Evolutionary conservation across 2,888 invertebrate genomes (phyloP).

Genomic region (Scotopteryx bipunctaria): DNA sequence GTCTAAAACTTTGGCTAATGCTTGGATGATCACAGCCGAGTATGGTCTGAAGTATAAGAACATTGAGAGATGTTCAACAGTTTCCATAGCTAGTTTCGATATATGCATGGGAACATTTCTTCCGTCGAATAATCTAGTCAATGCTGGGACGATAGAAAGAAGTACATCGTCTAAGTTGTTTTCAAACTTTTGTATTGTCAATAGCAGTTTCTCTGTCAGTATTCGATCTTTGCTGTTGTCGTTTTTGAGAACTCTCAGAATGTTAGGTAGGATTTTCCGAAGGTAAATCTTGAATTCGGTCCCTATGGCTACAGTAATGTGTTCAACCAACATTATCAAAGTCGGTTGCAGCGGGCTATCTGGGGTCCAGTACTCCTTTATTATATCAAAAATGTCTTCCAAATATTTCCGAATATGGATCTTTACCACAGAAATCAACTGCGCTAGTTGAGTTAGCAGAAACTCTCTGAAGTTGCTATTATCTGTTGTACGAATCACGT

Average conservation of each 20-base stretch:
- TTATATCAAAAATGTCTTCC: conserved; percentile 96
- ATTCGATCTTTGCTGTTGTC: conserved; percentile 93
- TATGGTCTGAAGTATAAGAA: conserved; percentile 96
- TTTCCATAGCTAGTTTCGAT: conserved; percentile 89
- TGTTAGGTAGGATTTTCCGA: conserved; percentile 96
- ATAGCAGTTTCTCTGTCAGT: conserved; percentile 91
- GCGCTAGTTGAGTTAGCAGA: conserved; percentile 96
- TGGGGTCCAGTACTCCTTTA: conserved; percentile 96
- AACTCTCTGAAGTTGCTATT: conserved; percentile 92
- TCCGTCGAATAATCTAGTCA: conserved; percentile 95
- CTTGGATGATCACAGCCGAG: conserved; percentile 96
- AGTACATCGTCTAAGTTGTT: conserved; percentile 97
- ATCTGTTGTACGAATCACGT: conserved; percentile 95
- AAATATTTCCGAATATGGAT: conserved; percentile 98
- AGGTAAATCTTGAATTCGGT: conserved; percentile 98
- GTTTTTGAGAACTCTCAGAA: conserved; percentile 94
- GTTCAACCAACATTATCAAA: conserved; percentile 94
- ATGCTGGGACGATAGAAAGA: conserved; percentile 96
- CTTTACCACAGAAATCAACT: conserved; percentile 96
- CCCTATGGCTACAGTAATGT: conserved; percentile 96
- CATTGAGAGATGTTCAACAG: conserved; percentile 94
- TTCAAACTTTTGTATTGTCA: conserved; percentile 96
- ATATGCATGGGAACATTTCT: conserved; percentile 91
- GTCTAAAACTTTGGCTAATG: conserved; percentile 93
- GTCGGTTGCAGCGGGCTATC: conserved; percentile 93